A percentile compares a stretch with the other conserved stretches of the same genome.
Evolutionary conservation across 2,797 vertebrate genomes (phyloP).

Genomic region (Rhinophrynus dorsalis): DNA sequence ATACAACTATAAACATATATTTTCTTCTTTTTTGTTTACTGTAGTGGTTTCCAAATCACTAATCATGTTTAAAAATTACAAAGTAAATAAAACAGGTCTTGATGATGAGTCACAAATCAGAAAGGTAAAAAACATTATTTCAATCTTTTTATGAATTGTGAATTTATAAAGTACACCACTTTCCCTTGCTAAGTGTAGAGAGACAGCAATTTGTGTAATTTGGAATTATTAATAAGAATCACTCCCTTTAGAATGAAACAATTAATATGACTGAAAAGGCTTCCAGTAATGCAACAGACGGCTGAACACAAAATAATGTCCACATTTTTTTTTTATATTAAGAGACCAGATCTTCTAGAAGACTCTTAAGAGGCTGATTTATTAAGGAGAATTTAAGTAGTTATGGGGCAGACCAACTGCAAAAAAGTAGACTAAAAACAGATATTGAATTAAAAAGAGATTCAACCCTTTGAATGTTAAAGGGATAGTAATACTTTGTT

Average conservation of each 20-base stretch:
- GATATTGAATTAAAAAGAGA: too few species aligned
- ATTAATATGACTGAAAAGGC: conserved; percentile 14
- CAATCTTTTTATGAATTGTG: neutral
- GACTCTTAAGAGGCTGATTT: conserved; percentile 28
- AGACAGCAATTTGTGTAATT: conserved; percentile 19
- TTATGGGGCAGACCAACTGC: too few species aligned
- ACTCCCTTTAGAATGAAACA: conserved; percentile 17
- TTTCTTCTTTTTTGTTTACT: too few species aligned
- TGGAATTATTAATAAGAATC: conserved; percentile 25
- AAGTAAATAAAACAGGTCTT: neutral
- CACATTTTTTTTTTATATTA: conserved; percentile 19
- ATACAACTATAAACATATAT: too few species aligned
- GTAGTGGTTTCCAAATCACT: too few species aligned
- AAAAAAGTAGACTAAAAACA: too few species aligned
- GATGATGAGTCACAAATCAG: neutral
- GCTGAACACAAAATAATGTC: conserved; percentile 17
- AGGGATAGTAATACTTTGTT: too few species aligned
- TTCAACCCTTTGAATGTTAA: too few species aligned
- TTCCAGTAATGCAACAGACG: conserved; percentile 5
- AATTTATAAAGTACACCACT: neutral
- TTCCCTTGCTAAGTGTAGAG: conserved; percentile 6
- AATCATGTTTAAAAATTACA: too few species aligned
- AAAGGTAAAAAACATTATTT: neutral
- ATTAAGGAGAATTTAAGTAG: too few species aligned
- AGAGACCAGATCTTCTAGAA: neutral